Evolutionary conservation across 23 tunicate genomes (phyloP).

Genomic region (Halocynthia roretzi): DNA sequence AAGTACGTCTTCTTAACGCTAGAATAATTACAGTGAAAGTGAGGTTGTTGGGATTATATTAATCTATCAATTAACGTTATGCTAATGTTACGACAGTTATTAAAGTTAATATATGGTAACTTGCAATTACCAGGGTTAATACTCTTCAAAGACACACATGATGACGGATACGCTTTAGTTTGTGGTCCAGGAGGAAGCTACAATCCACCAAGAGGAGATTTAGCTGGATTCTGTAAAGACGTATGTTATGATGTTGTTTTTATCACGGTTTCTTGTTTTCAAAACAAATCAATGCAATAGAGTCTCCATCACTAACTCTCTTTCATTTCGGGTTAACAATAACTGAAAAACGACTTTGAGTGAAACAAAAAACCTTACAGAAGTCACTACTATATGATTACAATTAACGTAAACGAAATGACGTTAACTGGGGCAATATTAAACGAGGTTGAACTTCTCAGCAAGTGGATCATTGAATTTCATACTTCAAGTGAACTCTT

Average conservation of each 20-base stretch:
- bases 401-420: no score
- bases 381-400: no score
- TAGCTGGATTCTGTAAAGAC: slow-evolving; percentile 50
- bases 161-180: slow-evolving; percentile 52
- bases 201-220: slow-evolving; percentile 53
- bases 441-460: no score
- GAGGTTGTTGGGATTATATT: not conserved
- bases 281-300: no score
- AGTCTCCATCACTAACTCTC: no score
- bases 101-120: not conserved
- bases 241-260: slow-evolving; percentile 22
- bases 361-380: no score
- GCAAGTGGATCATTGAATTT: no score
- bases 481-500: no score
- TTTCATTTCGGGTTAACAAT: no score
- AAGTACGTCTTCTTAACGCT: not conserved
- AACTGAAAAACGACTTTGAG: not conserved
- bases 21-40: not conserved
- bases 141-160: slow-evolving; percentile 55
- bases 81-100: not conserved
- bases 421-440: no score
- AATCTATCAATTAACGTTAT: not conserved
- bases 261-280: no score
- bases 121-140: slow-evolving; percentile 43
- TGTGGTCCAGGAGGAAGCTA: slow-evolving; percentile 75